Base-by-base conservation (phyloP, 2,797 vertebrate species). In the Ataeniobius toweri region DNA sequence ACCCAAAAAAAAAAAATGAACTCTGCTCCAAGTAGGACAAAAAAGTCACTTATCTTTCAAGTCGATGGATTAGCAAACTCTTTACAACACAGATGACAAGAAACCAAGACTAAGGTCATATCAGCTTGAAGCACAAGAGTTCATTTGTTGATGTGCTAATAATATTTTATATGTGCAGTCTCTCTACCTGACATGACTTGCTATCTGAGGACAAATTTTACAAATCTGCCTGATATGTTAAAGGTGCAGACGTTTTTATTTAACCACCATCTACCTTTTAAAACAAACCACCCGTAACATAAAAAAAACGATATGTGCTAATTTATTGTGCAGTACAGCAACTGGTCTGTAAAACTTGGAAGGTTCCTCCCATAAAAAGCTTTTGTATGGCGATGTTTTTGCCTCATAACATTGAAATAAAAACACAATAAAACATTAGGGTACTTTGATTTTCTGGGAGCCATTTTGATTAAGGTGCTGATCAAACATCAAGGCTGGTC, bases 401-500 rank as follows among this genome's bases (percentile, higher is more conserved):
- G 80, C 85, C 84, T 85, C 79, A 75, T 69, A 80, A 71, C 67
- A n/a, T 44, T 31, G 58, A 81, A 85, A 79, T 58, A 81, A 79
- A 73, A 74, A 83, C 20, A 76, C 77, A 78, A 77, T 76, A 28
- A 75, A 83, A 56, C 36, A 50, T 63, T 55, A 68, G 73, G 83
- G 51, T 76, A 53, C 73, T 83, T 76, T 80, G 20, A 74, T 71
- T 79, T 86, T 85, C 76, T 69, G 14, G 20, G 76, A 44, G 41
- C 59, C 55, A 75, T 26, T 83, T 78, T 68, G 75, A n/a, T 67
- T 22, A 70, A 65, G 39, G 39, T 76, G 63, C n/a, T 71, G 79
- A 22, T 73, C 5, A 56, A 79, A 71, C 58, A 31, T 97, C 96
- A 98, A 75, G 97, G 96, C 48, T 96, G 96, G 76, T 96, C 96